A percentile compares a stretch with the other conserved stretches of the same genome.
Evolutionary conservation across 2,797 vertebrate genomes (phyloP).

Genomic region (Peromyscus melanophrys): DNA sequence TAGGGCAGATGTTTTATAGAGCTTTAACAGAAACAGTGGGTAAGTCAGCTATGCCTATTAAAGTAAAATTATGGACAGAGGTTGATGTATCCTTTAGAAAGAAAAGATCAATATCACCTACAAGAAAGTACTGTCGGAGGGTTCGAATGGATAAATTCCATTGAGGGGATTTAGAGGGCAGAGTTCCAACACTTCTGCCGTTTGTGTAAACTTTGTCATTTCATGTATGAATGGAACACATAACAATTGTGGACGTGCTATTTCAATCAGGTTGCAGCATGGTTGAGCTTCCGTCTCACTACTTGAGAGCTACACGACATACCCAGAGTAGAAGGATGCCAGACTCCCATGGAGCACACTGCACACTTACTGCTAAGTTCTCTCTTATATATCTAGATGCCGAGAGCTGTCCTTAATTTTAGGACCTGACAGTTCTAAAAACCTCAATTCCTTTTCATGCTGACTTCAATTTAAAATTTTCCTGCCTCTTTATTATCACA

Average conservation of each 20-base stretch:
- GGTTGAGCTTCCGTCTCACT: neutral
- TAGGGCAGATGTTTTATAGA: neutral
- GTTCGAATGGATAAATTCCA: constrained; percentile 3
- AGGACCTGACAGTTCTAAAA: neutral
- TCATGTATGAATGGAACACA: constrained; percentile 2
- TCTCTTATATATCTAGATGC: neutral
- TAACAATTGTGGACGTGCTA: neutral
- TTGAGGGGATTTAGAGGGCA: neutral
- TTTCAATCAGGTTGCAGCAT: neutral
- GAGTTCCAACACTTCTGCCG: neutral
- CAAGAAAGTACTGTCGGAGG: neutral
- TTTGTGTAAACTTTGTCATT: neutral
- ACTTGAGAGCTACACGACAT: neutral
- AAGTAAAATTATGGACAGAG: neutral
- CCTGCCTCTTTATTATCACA: neutral
- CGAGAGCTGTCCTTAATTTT: neutral
- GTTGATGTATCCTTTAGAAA: constrained; percentile 27
- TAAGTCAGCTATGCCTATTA: neutral
- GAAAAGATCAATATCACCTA: neutral
- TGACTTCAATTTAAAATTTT: neutral
- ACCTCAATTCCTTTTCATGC: neutral
- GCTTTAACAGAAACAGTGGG: neutral
- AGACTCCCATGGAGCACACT: fast-evolving
- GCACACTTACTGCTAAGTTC: fast-evolving
- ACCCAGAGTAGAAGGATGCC: neutral